Percentiles rank a stretch among this genome's conserved stretches.
Conservation (phyloP, 2,113 vertebrate species). For the Telmatochromis brachygnathus region DNA sequence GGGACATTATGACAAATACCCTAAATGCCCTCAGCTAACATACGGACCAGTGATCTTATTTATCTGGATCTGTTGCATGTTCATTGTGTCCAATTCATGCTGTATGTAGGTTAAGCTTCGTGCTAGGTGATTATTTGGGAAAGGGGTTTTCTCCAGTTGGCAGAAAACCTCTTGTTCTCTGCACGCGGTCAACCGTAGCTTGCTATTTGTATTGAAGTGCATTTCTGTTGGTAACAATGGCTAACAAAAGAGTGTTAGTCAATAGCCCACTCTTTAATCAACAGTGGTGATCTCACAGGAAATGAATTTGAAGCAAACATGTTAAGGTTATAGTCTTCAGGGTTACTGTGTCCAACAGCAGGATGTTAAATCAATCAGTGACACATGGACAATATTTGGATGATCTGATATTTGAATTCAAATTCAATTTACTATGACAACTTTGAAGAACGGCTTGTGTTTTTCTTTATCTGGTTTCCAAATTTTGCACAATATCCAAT, state of each 20-base stretch:
- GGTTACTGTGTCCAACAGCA: neutral
- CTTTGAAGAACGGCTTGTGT: neutral
- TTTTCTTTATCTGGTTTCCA: neutral
- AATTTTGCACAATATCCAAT: neutral
- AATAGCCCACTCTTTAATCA: neutral
- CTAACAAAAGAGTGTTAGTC: neutral
- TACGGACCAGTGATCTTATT: neutral
- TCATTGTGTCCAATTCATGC: slow-evolving; percentile 17
- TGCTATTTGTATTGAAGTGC: neutral
- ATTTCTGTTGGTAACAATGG: neutral
- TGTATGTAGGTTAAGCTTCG: slow-evolving; percentile 49
- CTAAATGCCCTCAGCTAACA: neutral
- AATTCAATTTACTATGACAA: neutral
- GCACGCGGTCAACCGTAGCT: neutral
- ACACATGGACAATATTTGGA: neutral
- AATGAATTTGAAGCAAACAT: neutral
- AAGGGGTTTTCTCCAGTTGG: neutral
- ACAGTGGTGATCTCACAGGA: neutral
- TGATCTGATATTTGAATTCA: neutral
- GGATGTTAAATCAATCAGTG: neutral
- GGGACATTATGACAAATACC: neutral
- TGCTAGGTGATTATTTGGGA: slow-evolving; percentile 24
- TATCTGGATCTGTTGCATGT: neutral
- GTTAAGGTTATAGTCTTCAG: neutral
- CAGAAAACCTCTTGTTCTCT: neutral